Base-by-base conservation (phyloP, 2,797 vertebrate genomes). In the Percopsis omiscomaycus region DNA sequence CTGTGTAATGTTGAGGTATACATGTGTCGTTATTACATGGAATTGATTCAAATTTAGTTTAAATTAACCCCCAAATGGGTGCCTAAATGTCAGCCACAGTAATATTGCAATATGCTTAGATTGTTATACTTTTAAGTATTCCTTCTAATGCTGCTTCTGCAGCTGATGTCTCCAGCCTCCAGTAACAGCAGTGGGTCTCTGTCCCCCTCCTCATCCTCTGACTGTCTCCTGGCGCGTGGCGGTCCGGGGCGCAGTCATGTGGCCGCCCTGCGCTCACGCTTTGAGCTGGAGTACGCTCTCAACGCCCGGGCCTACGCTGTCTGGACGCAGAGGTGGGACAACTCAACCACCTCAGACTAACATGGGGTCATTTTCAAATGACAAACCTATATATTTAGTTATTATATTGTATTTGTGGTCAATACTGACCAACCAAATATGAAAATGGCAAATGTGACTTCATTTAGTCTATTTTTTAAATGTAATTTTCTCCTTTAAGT, bases 111-210 rank as follows among this genome's bases (percentile, higher is more conserved):
- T 13, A 52, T 27, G 3, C 1, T 22, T 22, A 22, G 22, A 22
- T 22, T 22, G 22, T 22, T 22, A 22, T 22, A 22, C 22, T 22
- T 22, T 22, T 22, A 22, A 22, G 22, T 22, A 22, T 22, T 22
- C 22, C 22, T 22, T 22, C 22, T 6, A 37, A 1, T 73, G 32
- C 59, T 42, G 53, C 57, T 16, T 14, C 61, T 32, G 1, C 85
- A 99, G 96, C 55, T 98, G 61, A 96, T 98, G 95, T 98, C 96
- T 68, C 96, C 95, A 5, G 91, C 93, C 55, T 98, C 96, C 59
- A 97, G 96, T 85, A 98, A 95, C 84, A 98, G 96, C 91, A 98
- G 96, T 0, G 96, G 96, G 2, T 98, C 96, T 30, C 90, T 98
- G 65, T 99, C 95, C 0, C 96, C 96, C 12, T 97, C 94, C 2